phyloP scores from a whole-genome alignment of 2,888 invertebrate genomes.

The Baronia brevicornis region DNA sequence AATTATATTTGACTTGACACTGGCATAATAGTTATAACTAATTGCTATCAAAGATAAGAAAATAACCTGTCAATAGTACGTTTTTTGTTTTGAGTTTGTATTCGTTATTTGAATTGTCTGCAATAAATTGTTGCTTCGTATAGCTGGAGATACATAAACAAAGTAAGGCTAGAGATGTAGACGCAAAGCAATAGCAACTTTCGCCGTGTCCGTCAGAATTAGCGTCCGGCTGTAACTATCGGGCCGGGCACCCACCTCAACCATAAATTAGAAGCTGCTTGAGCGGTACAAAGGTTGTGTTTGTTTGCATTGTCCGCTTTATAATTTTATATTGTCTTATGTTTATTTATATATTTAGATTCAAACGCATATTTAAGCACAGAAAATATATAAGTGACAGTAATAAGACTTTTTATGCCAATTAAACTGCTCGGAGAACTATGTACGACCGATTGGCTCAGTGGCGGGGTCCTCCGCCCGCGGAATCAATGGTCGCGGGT shows the following conservation, averaged over 20 bases:
- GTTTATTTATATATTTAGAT: background rate
- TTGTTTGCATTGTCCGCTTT: constrained; percentile 33
- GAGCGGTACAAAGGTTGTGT: constrained; percentile 47
- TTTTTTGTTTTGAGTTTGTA: too few species aligned
- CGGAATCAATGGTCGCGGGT: too few species aligned
- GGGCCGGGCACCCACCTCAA: constrained; percentile 58
- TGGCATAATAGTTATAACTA: too few species aligned
- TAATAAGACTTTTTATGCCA: too few species aligned
- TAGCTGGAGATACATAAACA: constrained; percentile 5
- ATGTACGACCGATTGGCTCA: too few species aligned
- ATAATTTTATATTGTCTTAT: constrained; percentile 6
- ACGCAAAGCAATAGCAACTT: constrained; percentile 9
- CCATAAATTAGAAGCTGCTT: constrained; percentile 69
- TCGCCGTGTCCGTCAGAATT: constrained; percentile 50
- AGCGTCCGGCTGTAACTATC: constrained; percentile 62
- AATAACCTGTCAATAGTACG: too few species aligned
- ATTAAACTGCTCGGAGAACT: too few species aligned
- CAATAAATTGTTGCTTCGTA: too few species aligned
- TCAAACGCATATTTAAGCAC: background rate
- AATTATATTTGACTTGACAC: too few species aligned
- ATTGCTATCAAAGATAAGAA: too few species aligned
- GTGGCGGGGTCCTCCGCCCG: too few species aligned
- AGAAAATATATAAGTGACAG: too few species aligned
- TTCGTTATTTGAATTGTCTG: background rate
- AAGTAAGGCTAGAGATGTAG: constrained; percentile 6